Conservation (phyloP, 1,140 invertebrate species). For the Drosophila guanche region DNA sequence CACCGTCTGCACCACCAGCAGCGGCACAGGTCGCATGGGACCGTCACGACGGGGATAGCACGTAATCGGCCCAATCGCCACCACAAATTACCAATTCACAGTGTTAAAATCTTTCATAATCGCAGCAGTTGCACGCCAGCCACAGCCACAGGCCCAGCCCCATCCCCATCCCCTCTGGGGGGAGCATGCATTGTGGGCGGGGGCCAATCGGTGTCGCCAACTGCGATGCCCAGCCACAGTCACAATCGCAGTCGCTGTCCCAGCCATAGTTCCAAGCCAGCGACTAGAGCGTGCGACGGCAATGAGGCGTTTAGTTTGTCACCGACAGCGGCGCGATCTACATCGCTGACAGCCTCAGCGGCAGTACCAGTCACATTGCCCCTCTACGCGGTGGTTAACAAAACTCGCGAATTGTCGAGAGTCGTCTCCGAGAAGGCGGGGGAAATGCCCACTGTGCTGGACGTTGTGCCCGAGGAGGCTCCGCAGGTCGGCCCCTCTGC, state of each 20-base stretch:
- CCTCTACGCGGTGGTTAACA: slow-evolving; percentile 65
- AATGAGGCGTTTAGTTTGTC: slow-evolving; percentile 56
- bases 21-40: slow-evolving; percentile 56
- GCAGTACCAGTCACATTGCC: slow-evolving; percentile 20
- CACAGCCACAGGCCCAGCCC: slow-evolving; percentile 7
- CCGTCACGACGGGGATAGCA: slow-evolving; percentile 66
- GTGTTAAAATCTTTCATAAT: slow-evolving; percentile 84
- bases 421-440: slow-evolving; percentile 30
- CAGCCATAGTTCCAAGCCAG: slow-evolving; percentile 9
- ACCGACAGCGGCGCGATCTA: slow-evolving; percentile 67
- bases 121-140: slow-evolving; percentile 65
- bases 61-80: slow-evolving; percentile 77
- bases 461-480: slow-evolving; percentile 62
- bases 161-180: slow-evolving; percentile 1
- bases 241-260: slow-evolving; percentile 11
- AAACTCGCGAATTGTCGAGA: slow-evolving; percentile 54
- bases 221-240: slow-evolving; percentile 23
- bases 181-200: slow-evolving; percentile 39
- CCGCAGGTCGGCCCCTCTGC: slow-evolving; percentile 1
- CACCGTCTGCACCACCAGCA: slow-evolving; percentile 74
- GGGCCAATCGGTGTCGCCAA: slow-evolving; percentile 30
- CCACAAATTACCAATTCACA: slow-evolving; percentile 83
- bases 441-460: slow-evolving; percentile 55
- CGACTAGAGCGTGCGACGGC: slow-evolving; percentile 40
- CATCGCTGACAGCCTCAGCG: slow-evolving; percentile 42